Base-by-base conservation (phyloP, 1,140 invertebrate genomes). In the Papilio xuthus region DNA sequence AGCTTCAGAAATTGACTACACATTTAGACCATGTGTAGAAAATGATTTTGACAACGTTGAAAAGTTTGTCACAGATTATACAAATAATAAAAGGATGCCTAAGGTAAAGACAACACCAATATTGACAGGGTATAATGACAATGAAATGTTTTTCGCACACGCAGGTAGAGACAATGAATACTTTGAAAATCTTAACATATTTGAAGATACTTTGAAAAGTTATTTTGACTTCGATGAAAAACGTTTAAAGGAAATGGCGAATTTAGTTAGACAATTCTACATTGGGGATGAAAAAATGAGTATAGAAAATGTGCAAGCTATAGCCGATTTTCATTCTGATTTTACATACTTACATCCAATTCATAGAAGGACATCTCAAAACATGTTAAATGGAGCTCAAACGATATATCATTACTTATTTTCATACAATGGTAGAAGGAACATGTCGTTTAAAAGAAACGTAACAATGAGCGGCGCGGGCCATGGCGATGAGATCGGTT, bases 371-470 rank as follows among this genome's bases (percentile, higher is more conserved):
- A 83, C 88, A 28, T 23, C 79, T 4, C 82, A 85, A 67, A 85
- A 80, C 75, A 15, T 87, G 3, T 75, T 84, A 26, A 85, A 82
- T 78, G 84, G 70, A 20, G 85, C 82, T 0, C 70, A 78, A 26
- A 82, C 78, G 7, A 80, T 89, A 63, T 87, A 83, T 73, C 77
- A 79, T 2, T 88, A 88, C 15, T 44, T 88, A 63, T 88, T 89
- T 80, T 80, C 81, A 4, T 89, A 86, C 80, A 47, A 69, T 3
- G 86, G 88, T 28, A 76, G 72, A 56, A 86, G 83, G 63, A 86
- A 85, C 71, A 71, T 20, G 42, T 20, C 63, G 26, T 79, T 78
- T 13, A 12, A 60, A 7, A 60, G 23, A 15, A 83, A 85, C 23
- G 23, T 84, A 18, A 84, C 79, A 6, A 53, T 37, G 9, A 70